Evolutionary conservation across 2,113 vertebrate genomes (phyloP), one percentile per base, ranked within the genome.

Genomic region (Ptilonorhynchus violaceus): DNA sequence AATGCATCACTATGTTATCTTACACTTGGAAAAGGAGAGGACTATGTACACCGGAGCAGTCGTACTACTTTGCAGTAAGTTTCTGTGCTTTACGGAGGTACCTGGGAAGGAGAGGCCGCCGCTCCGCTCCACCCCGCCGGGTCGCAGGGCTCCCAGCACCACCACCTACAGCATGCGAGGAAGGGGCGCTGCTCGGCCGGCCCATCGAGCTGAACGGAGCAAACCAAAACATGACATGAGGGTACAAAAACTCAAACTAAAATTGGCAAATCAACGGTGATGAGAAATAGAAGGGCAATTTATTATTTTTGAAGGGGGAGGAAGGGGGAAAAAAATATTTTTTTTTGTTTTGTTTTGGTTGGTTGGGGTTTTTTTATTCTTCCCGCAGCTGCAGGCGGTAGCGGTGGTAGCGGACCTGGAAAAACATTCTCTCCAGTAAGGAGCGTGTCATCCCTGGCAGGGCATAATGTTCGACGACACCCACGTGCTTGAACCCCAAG

Each of bases 341-440:
- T n/a, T 56, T 58, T 31, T 44, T 1, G 1, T 30, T 83, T 85
- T 52, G 6, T 72, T 73, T 92, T 92, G 79, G 19, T 85, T 76
- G 76, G 84, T 44, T 47, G 85, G 77, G 58, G 5, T 7, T 92
- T 97, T 98, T 93, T 98, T 98, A 99, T 98, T 99, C 99, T 98
- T 99, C 99, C 42, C 99, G 99, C 95, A 99, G 98, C 98, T 99
- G 99, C 98, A 99, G 98, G 98, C 99, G 99, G 98, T 99, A 99
- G 97, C 99, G 99, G 97, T 99, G 99, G 97, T 99, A 99, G 97
- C 99, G 99, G 96, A 99, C 98, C 99, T 99, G 99, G 98, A 99
- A 99, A 98, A 99, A 99, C 97, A 99, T 98, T 98, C 98, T 99
- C 98, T 99, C 99, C 75, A 99, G 98, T 83, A 98, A 97, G 77